Base-by-base conservation (phyloP, 2,797 vertebrate species). In the Cyprinodon diabolis region DNA sequence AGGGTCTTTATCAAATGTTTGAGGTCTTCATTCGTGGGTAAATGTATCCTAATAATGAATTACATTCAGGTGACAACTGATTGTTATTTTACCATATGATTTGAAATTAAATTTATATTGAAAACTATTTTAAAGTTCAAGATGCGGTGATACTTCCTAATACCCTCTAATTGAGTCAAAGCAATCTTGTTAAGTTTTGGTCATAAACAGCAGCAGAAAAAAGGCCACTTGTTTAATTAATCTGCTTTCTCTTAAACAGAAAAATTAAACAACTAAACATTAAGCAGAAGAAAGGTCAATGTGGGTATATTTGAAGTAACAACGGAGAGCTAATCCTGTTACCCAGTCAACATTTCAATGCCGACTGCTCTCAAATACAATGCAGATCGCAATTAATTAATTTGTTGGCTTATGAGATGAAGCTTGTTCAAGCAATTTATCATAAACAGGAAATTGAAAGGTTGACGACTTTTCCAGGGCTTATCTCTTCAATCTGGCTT, bases 311-410 rank as follows among this genome's bases (percentile, higher is more conserved):
- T 85, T 88, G 55, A 84, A 78, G 78, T 72, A 75, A 72, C 80
- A 49, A 79, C 79, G 54, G 68, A 9, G 69, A 89, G 80, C 76
- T 79, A 80, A 82, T 82, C 71, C 82, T 73, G 79, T 66, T 90
- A 87, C 84, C 52, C 73, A 86, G 88, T 84, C 73, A 66, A 78
- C 77, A 69, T 83, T 84, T 87, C 78, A 69, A 76, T 79, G 86
- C 91, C 87, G 91, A 92, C 79, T 84, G 81, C 88, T 88, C 86
- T 91, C 90, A 83, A 89, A 89, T 81, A 86, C 82, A 89, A 89
- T 88, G 89, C 13, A 37, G 76, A 74, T 57, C 72, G 76, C 71
- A 72, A 87, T 88, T 93, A 88, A 92, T 93, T 92, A 86, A 92
- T 91, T 84, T 80, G 89, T 87, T 88, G 87, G 89, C 90, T 89